Evolutionary conservation across 2,113 vertebrate genomes (phyloP), one percentile per base, ranked within the genome.

Genomic region (Promerops cafer): DNA sequence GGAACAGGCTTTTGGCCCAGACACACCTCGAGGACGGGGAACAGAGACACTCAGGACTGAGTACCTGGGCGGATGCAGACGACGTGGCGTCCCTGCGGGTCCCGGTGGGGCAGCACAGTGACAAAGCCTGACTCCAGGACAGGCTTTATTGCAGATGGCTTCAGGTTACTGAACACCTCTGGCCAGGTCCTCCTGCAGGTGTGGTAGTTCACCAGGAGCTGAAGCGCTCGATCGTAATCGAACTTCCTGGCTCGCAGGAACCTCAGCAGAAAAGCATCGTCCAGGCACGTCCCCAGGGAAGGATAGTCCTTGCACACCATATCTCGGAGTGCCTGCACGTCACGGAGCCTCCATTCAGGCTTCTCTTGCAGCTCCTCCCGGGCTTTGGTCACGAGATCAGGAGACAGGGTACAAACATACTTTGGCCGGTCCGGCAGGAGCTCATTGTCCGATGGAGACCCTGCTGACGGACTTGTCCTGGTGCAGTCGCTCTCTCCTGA

Each of bases 191-290:
- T 98, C 63, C 99, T 97, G 42, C 99, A 99, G 28, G 97, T 98
- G 65, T 99, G 99, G 97, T 99, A 99, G 95, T 99, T 99, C 77
- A 99, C 97, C 57, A 99, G 98, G 66, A 99, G 98, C 98, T 99
- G 99, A 61, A 99, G 97, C 0, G 99, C 99, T 6, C 99, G 98
- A 93, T 99, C 99, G 0, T 99, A 99, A 96, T 99, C 99, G 5
- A 99, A 99, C 95, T 99, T 99, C 95, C 99, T 98, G 89, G 99
- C 99, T 56, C 99, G 98, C 76, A 99, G 99, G 97, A 99, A 99
- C 52, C 99, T 98, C 26, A 99, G 96, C 59, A 99, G 97, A 84
- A 99, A 99, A 52, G 98, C 97, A 18, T 99, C 99, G 2, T 99
- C 99, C 59, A 99, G 97, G 15, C 99, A 97, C 0, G 99, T 99